phyloP scores from a whole-genome alignment of 2,113 vertebrate genomes.

The Tenrec ecaudatus region DNA sequence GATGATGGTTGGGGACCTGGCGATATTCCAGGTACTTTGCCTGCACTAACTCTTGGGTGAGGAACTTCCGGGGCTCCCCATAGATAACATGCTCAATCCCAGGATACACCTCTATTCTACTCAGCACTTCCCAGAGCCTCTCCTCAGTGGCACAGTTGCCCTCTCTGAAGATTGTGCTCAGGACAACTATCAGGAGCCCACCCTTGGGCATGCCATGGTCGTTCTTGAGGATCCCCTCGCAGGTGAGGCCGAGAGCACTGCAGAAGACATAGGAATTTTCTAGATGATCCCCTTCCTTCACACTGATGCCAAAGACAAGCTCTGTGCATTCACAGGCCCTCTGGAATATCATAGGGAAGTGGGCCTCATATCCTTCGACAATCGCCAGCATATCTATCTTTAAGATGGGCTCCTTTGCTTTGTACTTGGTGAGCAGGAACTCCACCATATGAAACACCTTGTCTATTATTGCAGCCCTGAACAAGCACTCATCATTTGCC shows the following conservation, averaged over 20 bases:
- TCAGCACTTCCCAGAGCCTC: neutral
- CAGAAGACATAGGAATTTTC: neutral
- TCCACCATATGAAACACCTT: neutral
- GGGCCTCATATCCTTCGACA: neutral
- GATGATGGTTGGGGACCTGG: neutral
- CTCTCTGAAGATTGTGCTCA: neutral
- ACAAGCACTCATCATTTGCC: neutral
- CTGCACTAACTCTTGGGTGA: neutral
- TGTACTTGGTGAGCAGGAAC: neutral
- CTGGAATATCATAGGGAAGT: neutral
- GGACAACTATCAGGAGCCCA: neutral
- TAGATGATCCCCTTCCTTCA: neutral
- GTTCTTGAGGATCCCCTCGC: neutral
- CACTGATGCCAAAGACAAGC: neutral
- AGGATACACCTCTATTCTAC: neutral
- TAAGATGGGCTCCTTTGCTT: neutral
- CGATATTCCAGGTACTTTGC: neutral
- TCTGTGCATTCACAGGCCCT: neutral
- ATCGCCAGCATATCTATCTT: neutral
- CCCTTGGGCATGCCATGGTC: neutral
- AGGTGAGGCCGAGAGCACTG: neutral
- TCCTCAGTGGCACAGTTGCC: neutral
- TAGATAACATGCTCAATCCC: neutral
- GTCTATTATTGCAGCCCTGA: neutral
- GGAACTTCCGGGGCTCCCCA: neutral